Evolutionary conservation across 2,888 invertebrate genomes (phyloP).

Genomic region (Girardia tigrina): DNA sequence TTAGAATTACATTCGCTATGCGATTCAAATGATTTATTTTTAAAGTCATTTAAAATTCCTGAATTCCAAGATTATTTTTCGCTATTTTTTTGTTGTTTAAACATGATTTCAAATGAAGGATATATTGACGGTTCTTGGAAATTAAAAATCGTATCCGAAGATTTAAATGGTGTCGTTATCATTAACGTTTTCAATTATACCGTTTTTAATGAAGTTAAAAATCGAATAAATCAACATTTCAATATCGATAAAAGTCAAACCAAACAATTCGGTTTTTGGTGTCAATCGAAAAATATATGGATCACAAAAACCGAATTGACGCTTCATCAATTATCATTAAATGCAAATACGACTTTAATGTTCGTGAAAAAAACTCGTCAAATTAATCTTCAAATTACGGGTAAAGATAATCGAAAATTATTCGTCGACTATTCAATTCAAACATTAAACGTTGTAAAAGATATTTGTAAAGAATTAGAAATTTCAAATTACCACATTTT

Average conservation of each 20-base stretch:
- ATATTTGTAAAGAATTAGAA: neutral
- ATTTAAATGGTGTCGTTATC: neutral
- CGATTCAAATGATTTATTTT: neutral
- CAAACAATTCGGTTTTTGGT: neutral
- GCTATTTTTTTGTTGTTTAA: too few species aligned
- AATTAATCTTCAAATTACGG: neutral
- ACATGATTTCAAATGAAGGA: neutral
- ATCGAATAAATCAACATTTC: neutral
- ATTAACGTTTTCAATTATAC: neutral
- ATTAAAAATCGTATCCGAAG: neutral
- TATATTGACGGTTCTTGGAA: slow-evolving; percentile 2
- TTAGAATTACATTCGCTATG: neutral
- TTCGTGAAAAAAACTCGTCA: neutral
- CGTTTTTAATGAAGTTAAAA: neutral
- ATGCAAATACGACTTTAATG: neutral
- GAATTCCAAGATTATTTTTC: too few species aligned
- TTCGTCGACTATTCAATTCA: neutral
- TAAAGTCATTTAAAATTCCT: neutral
- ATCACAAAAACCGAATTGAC: neutral
- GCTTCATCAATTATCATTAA: slow-evolving; percentile 6
- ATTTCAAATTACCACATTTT: neutral
- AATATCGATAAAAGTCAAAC: neutral
- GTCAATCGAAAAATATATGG: neutral
- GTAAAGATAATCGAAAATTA: neutral
- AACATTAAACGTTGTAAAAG: neutral